Evolutionary conservation across 2,113 vertebrate genomes (phyloP).

Genomic region (Phyllostomus hastatus): DNA sequence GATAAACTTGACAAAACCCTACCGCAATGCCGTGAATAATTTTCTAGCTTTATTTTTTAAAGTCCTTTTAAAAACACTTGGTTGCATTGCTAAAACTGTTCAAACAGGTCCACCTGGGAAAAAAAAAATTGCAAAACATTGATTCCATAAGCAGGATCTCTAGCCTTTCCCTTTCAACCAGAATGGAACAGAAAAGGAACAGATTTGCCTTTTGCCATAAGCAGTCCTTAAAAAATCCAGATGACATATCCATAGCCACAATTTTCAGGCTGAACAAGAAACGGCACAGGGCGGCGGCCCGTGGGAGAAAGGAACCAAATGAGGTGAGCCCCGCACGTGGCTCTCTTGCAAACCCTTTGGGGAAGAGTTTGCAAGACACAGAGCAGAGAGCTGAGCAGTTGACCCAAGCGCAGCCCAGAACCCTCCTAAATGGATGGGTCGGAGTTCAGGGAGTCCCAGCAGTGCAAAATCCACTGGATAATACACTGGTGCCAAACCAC

Average conservation of each 20-base stretch:
- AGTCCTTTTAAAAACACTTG: not conserved
- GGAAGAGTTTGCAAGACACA: not conserved
- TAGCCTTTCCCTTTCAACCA: not conserved
- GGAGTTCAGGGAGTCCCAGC: not conserved
- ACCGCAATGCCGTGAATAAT: not conserved
- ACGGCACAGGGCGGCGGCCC: not conserved
- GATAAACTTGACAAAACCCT: not conserved
- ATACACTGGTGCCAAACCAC: not conserved
- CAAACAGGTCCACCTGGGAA: not conserved
- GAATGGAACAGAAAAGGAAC: not conserved
- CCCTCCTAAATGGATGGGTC: not conserved
- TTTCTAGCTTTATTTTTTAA: not conserved
- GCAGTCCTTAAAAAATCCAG: not conserved
- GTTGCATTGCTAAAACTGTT: not conserved
- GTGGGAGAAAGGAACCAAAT: not conserved
- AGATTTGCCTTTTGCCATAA: not conserved
- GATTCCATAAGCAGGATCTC: not conserved
- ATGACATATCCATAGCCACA: too few relatives aligned
- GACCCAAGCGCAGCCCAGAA: not conserved
- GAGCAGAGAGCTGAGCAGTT: too few relatives aligned
- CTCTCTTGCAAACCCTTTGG: not conserved
- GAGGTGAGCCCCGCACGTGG: fast-evolving
- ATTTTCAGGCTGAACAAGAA: not conserved
- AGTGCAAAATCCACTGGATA: too few relatives aligned
- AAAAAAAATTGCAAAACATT: not conserved